Evolutionary conservation across 23 tunicate species (phyloP), one percentile per base, ranked within the genome.

Genomic region (Halocynthia aurantium): DNA sequence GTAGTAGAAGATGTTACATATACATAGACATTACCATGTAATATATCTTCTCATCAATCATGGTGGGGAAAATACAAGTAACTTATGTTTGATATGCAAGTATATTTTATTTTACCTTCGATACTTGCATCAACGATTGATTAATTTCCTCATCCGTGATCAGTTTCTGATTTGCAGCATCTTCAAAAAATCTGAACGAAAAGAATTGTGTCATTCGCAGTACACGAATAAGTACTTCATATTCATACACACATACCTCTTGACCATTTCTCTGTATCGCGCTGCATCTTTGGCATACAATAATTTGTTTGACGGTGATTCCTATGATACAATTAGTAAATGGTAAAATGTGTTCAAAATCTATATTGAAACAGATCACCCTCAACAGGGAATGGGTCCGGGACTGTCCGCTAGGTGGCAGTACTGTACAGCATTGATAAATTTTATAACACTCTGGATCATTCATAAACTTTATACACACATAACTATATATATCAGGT

Each of bases 271-370:
- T 76, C 75, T 92, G 82, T 92, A 92, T 53, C 70, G 62, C 8
- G 74, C 77, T 6, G 93, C 77, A 61, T 92, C 98, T 82, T 92
- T 92, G 7, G 93, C 93, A 60, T 86, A 92, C 15, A 92, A 84
- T 8, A 92, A 73, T 69, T 92, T 92, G 73, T 92, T 92, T 15
- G 98, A 86, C 0, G 98, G 98, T 6, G 98, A 84, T 74, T 86
- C 92, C 98, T 92, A 63, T 56, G 53, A 71, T 20, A 7, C 62
- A 19, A 81, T 56, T 11, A 77, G 53, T 17, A 57, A 50, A 51
- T 20, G 12, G 44, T 53, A 50, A 22, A 53, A 58, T 72, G 19
- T 68, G 73, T n/a, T 20, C 2, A 60, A 15, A 11, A 15, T 60
- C 64, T 15, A 60, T 15, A n/a, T 60, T 15, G 17, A 60, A 15